A percentile compares a stretch with the other conserved stretches of the same genome.
phyloP scores from a whole-genome alignment of 2,797 vertebrate genomes.

The Manis javanica region DNA sequence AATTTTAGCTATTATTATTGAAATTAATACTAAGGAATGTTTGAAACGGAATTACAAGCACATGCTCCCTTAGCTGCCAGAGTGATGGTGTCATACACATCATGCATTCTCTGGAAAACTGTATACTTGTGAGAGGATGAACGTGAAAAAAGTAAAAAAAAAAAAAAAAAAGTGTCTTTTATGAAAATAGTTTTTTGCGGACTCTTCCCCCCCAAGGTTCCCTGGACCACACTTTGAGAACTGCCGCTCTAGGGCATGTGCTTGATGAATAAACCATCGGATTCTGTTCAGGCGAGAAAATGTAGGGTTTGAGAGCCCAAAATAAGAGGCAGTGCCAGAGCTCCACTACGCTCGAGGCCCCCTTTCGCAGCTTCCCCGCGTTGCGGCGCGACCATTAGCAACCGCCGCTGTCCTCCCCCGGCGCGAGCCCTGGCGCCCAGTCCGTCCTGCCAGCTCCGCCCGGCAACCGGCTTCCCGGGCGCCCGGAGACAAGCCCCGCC shows the following conservation, averaged over 20 bases:
- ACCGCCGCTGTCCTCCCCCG: accelerated
- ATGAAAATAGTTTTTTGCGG: background rate
- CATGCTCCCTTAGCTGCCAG: background rate
- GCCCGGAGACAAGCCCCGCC: background rate
- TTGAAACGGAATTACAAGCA: background rate
- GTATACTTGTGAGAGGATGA: background rate
- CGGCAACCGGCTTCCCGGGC: accelerated
- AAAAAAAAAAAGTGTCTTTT: background rate
- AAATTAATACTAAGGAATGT: background rate
- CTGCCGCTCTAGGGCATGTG: background rate
- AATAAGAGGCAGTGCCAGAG: too few species aligned
- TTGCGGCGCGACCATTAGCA: background rate
- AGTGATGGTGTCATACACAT: background rate
- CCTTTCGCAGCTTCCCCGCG: background rate
- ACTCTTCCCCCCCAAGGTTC: background rate
- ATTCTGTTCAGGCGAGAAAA: background rate
- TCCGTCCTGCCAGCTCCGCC: accelerated
- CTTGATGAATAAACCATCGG: background rate
- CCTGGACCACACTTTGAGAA: background rate
- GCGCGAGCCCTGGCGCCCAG: accelerated
- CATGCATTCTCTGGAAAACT: background rate
- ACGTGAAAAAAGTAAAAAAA: background rate
- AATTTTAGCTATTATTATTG: background rate
- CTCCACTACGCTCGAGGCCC: too few species aligned
- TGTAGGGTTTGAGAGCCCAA: background rate